A percentile compares a stretch with the other conserved stretches of the same genome.
Evolutionary conservation across 1,140 invertebrate genomes (phyloP).

Genomic region (Epicauta chinensis): DNA sequence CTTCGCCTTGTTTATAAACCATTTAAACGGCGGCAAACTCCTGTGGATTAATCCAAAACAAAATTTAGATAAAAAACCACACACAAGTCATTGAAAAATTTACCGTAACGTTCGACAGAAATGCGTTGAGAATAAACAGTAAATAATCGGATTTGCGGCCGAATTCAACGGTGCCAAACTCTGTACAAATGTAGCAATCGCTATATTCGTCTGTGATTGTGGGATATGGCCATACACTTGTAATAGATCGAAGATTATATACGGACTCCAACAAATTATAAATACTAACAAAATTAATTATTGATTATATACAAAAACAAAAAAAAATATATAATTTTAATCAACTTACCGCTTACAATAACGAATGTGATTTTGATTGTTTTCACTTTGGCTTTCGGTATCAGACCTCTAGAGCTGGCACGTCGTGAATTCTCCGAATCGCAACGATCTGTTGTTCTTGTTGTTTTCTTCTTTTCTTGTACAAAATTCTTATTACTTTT

Average conservation of each 20-base stretch:
- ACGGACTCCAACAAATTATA: constrained; percentile 93
- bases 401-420: constrained; percentile 77
- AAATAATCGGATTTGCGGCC: constrained; percentile 92
- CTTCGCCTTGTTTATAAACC: constrained; percentile 43
- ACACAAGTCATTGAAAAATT: constrained; percentile 17
- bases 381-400: constrained; percentile 90
- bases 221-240: constrained; percentile 85
- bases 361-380: constrained; percentile 74
- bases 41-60: constrained; percentile 24
- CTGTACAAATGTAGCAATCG: constrained; percentile 87
- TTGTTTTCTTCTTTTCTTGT: constrained; percentile 22
- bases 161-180: constrained; percentile 90
- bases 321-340: no score
- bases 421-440: constrained; percentile 50
- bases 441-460: constrained; percentile 17
- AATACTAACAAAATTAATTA: constrained; percentile 64
- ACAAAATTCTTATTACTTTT: constrained; percentile 55
- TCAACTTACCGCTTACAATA: constrained; percentile 81
- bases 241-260: constrained; percentile 87
- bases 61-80: neutral
- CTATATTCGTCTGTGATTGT: constrained; percentile 68
- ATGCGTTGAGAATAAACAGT: constrained; percentile 88
- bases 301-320: no score
- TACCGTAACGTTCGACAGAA: constrained; percentile 81
- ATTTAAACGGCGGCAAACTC: constrained; percentile 45